Conservation (phyloP, 2,888 invertebrate species). For the Strigamia crassipes region DNA sequence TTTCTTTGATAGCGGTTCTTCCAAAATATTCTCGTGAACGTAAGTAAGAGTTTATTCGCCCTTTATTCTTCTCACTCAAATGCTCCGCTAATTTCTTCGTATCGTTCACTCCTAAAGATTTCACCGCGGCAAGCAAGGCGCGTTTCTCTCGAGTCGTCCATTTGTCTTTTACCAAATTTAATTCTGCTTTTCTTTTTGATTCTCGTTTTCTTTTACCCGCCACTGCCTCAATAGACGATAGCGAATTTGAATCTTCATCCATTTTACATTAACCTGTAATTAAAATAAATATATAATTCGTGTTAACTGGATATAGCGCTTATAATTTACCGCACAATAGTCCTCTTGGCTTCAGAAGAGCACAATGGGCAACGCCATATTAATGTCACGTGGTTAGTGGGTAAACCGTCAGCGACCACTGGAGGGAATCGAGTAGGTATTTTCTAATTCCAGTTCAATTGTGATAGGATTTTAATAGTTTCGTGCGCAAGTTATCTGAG, state of each 20-base stretch:
- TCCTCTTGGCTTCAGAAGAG: no score
- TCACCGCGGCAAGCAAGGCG: background rate
- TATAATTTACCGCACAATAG: no score
- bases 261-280: background rate
- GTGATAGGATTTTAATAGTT: background rate
- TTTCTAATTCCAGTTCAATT: background rate
- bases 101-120: background rate
- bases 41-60: background rate
- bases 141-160: background rate
- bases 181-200: background rate
- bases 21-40: background rate
- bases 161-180: background rate
- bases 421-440: no score
- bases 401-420: no score
- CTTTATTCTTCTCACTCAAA: background rate
- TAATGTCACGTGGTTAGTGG: no score
- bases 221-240: background rate
- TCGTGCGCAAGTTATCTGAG: background rate
- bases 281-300: no score
- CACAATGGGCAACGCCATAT: no score
- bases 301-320: no score
- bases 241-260: background rate
- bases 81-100: background rate
- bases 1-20: background rate
- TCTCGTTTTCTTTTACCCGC: constrained; percentile 7